Conservation (phyloP, 1,140 invertebrate genomes). For the Saccostrea echinata region DNA sequence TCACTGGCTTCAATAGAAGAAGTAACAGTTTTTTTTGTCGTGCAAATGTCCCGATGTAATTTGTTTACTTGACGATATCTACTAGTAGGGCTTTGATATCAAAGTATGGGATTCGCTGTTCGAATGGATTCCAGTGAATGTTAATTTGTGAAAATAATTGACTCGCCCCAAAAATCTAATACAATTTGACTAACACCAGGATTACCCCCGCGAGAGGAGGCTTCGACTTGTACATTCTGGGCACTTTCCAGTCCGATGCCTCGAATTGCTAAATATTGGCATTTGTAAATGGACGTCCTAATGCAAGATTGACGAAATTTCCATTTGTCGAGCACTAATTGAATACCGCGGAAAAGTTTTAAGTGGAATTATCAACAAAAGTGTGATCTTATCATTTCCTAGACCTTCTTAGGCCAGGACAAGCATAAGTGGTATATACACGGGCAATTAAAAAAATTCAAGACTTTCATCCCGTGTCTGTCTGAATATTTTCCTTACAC, state of each 20-base stretch:
- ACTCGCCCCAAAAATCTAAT: conserved; percentile 22
- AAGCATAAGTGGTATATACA: not conserved
- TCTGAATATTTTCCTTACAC: conserved; percentile 14
- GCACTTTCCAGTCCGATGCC: conserved; percentile 29
- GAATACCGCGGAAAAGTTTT: conserved; percentile 32
- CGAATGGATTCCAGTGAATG: not conserved
- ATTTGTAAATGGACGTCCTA: conserved; percentile 37
- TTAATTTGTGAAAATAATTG: conserved; percentile 36
- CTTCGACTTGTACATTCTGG: not conserved
- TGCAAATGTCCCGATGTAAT: conserved; percentile 1
- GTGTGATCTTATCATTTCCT: conserved; percentile 22
- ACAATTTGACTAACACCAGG: conserved; percentile 21
- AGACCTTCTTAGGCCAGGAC: not conserved
- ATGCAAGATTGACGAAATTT: conserved; percentile 35
- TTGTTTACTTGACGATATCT: conserved; percentile 1
- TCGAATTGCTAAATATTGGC: conserved; percentile 34
- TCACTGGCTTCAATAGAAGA: not conserved
- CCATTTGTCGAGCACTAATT: conserved; percentile 36
- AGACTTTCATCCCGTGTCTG: not conserved
- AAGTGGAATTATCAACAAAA: conserved; percentile 28
- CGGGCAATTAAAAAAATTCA: conserved; percentile 13
- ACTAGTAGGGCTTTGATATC: not conserved
- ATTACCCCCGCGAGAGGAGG: not conserved
- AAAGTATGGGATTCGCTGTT: conserved; percentile 1
- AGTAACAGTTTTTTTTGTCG: conserved; percentile 3